Percentiles rank a stretch among this genome's conserved stretches.
Conservation (phyloP, 2,113 vertebrate species). For the Malurus melanocephalus region DNA sequence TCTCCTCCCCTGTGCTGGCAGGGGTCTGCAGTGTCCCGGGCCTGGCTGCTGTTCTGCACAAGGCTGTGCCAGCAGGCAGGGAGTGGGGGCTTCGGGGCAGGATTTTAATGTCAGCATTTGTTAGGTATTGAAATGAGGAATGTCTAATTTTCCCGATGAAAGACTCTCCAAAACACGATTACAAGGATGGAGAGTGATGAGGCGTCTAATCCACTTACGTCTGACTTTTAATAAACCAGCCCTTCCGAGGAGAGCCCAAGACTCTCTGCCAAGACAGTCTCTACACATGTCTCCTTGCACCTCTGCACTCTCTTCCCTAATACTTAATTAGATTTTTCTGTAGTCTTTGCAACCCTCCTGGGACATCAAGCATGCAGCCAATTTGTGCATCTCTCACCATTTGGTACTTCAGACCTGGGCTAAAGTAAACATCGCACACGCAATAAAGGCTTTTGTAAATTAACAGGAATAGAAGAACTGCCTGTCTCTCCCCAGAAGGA, state of each 20-base stretch:
- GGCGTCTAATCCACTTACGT: conserved; percentile 44
- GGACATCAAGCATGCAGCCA: not conserved
- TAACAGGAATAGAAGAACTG: not conserved
- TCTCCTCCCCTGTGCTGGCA: accelerated
- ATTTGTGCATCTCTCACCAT: not conserved
- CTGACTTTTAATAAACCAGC: conserved; percentile 11
- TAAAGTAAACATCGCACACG: accelerated
- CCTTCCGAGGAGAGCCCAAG: not conserved
- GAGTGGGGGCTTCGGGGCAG: not conserved
- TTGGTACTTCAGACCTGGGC: not conserved
- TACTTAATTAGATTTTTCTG: not conserved
- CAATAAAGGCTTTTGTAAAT: not conserved
- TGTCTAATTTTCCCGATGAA: not conserved
- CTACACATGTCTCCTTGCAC: not conserved
- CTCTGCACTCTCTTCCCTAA: not conserved
- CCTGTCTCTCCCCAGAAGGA: not conserved
- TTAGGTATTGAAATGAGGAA: conserved; percentile 43
- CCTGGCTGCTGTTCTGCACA: not conserved
- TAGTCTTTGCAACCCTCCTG: not conserved
- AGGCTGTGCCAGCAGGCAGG: not conserved
- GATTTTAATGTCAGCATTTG: conserved; percentile 38
- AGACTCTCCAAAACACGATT: conserved; percentile 23
- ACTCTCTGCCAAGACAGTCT: not conserved
- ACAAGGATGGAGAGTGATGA: conserved; percentile 47
- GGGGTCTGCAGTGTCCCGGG: accelerated